Conservation (phyloP, 2,797 vertebrate species). For the Coregonus sp. region DNA sequence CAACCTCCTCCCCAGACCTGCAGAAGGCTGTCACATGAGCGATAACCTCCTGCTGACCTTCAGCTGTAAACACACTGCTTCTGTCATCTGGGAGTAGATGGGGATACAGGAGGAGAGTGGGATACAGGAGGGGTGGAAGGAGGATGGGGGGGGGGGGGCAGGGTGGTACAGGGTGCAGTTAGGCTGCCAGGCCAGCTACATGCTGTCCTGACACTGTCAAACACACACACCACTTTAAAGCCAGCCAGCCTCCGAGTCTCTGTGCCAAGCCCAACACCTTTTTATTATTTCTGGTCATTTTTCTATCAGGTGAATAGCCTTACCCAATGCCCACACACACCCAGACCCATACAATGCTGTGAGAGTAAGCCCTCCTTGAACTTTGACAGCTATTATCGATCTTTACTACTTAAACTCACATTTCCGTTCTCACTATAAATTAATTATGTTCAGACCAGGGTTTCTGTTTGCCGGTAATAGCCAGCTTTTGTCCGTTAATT, state of each 20-base stretch:
- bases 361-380: neutral
- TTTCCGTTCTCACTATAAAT: neutral
- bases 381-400: constrained; percentile 11
- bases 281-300: constrained; percentile 36
- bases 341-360: neutral
- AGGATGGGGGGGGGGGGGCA: constrained; percentile 31
- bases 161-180: constrained; percentile 31
- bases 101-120: constrained; percentile 36
- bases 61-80: constrained; percentile 62
- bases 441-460: no score
- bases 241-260: constrained; percentile 12
- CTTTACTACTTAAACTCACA: neutral
- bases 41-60: constrained; percentile 74
- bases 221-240: constrained; percentile 12
- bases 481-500: no score
- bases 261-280: constrained; percentile 18
- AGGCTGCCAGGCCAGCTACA: constrained; percentile 37
- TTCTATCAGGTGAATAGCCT: constrained; percentile 26
- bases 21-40: constrained; percentile 57
- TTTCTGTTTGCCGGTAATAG: no score
- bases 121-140: constrained; percentile 35
- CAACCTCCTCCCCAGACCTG: constrained; percentile 29
- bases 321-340: neutral
- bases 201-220: constrained; percentile 64
- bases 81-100: constrained; percentile 46